phyloP scores from a whole-genome alignment of 2,888 invertebrate genomes.

The Latrodectus elegans region DNA sequence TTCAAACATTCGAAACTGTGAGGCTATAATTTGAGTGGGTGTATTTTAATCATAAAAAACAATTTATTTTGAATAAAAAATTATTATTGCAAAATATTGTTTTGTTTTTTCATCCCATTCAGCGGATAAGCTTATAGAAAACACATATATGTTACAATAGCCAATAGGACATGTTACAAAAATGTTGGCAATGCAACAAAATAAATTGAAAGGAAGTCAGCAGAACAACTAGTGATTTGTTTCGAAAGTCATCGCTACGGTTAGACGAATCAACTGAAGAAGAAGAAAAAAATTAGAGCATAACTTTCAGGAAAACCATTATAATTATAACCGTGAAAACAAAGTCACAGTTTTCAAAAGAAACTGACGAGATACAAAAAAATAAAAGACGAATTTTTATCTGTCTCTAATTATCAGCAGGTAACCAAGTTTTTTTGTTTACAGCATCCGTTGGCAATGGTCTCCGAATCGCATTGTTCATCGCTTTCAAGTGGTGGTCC shows the following conservation, averaged over 20 bases:
- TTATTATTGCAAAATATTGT: too few relatives aligned
- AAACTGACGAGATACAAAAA: slow-evolving; percentile 9
- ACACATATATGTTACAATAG: too few relatives aligned
- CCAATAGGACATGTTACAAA: too few relatives aligned
- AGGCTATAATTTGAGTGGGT: too few relatives aligned
- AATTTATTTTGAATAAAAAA: too few relatives aligned
- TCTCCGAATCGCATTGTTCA: neutral
- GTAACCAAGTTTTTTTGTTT: neutral
- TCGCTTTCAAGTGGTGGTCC: neutral
- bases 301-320: slow-evolving; percentile 8
- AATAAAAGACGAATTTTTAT: slow-evolving; percentile 18
- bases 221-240: neutral
- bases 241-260: neutral
- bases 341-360: slow-evolving; percentile 21
- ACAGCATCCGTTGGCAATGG: slow-evolving; percentile 5
- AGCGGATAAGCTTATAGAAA: too few relatives aligned
- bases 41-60: too few relatives aligned
- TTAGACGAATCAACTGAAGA: neutral
- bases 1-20: too few relatives aligned
- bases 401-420: slow-evolving; percentile 23
- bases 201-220: neutral
- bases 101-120: too few relatives aligned
- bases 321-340: slow-evolving; percentile 34
- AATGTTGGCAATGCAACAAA: neutral
- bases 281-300: slow-evolving; percentile 30